Conservation (phyloP, 23 tunicate genomes). For the Corella eumyota region DNA sequence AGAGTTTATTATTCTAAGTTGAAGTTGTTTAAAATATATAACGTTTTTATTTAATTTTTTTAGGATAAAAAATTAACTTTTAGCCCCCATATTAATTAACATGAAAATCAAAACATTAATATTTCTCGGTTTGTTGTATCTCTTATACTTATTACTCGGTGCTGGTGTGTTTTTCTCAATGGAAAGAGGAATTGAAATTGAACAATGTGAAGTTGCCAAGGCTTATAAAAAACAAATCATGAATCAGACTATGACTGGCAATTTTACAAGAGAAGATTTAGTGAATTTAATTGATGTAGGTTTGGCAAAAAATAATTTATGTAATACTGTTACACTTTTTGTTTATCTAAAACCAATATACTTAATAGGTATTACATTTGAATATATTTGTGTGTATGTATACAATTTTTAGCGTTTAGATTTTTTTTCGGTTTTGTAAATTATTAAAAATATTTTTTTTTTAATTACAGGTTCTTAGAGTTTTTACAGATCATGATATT, state of each 20-base stretch:
- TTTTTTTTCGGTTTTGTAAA: no score
- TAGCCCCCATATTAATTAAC: not conserved
- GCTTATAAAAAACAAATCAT: constrained; percentile 8
- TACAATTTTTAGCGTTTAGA: no score
- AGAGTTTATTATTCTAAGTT: no score
- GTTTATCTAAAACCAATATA: no score
- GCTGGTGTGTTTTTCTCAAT: constrained; percentile 20
- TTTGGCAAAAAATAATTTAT: constrained; percentile 3
- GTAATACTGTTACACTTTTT: not conserved
- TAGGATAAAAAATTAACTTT: not conserved
- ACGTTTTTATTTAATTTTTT: not conserved
- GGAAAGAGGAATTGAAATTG: constrained; percentile 15
- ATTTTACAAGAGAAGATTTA: constrained; percentile 3
- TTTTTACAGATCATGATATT: constrained; percentile 11
- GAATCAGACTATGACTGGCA: not conserved
- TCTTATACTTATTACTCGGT: constrained; percentile 27
- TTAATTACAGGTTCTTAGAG: no score
- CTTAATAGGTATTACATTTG: no score
- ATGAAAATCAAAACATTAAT: constrained; percentile 12
- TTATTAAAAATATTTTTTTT: no score
- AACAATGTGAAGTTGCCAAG: constrained; percentile 15
- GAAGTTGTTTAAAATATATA: no score
- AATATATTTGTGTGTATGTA: no score
- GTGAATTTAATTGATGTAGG: constrained; percentile 7
- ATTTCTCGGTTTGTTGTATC: constrained; percentile 11